These are phyloP conservation scores for Bryconaethiops microstoma DNA, from an alignment of 2,797 vertebrate genomes.

Conservation along the genomic window DNA sequence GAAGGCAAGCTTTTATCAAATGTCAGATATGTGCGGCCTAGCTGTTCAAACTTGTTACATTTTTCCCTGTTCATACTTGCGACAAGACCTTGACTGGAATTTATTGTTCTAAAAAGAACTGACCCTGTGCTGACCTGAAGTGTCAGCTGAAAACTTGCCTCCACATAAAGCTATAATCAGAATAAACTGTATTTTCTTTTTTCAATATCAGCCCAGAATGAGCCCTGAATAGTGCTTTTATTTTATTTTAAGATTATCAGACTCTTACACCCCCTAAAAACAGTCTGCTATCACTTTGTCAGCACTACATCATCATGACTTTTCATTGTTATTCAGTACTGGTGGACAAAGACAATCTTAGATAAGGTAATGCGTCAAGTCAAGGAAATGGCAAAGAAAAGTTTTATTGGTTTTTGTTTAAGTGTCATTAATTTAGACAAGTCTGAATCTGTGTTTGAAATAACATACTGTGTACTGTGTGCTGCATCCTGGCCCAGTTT, in stretches of 20 bases:
- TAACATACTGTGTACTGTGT: no score
- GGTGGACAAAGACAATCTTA: not conserved
- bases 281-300: not conserved
- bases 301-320: not conserved
- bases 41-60: slow-evolving; percentile 39
- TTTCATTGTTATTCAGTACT: not conserved
- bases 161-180: no score
- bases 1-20: slow-evolving; percentile 32
- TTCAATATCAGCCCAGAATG: not conserved
- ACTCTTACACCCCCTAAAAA: not conserved
- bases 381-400: slow-evolving; percentile 8
- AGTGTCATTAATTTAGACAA: not conserved
- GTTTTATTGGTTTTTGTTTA: not conserved
- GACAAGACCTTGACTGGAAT: not conserved
- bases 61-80: slow-evolving; percentile 19
- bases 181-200: not conserved
- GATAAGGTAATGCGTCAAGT: not conserved
- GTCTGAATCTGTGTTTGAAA: not conserved
- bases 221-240: not conserved
- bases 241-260: not conserved
- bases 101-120: not conserved
- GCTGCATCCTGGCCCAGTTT: no score
- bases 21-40: slow-evolving; percentile 26
- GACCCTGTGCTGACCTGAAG: not conserved
- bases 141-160: not conserved